Base-by-base conservation (phyloP, 2,797 vertebrate species). In the Notamacropus eugenii region DNA sequence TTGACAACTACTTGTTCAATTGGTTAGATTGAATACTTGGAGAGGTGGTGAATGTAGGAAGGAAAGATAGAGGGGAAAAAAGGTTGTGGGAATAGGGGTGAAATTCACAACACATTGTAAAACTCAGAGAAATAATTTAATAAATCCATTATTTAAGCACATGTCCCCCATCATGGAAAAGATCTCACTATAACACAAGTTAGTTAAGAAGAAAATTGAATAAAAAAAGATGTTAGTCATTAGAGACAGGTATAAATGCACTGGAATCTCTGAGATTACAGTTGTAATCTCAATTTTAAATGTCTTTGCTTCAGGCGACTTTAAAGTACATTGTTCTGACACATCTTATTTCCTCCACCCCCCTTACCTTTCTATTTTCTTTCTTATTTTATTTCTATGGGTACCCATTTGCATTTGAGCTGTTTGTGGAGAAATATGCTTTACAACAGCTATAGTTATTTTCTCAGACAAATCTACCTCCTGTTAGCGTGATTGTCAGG, bases 131-230 rank as follows among this genome's bases (percentile, higher is more conserved):
- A 46, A 29, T 9, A 16, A 50, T 22, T 11, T 11, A 57, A 50
- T 93, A 24, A 58, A 57, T 46, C n/a, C 54, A 56, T 2, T 74
- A 12, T 11, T 31, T 31, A 40, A 4, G 16, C 28, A 34, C n/a
- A 19, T 59, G 24, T 82, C 13, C n/a, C 91, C 92, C 91, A 74
- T 59, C 91, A 22, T 59, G 92, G 67, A 29, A 90, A 93, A 90
- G 14, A 96, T 54, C 50, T 95, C 93, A 56, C 13, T 55, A 90
- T 1, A 90, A 28, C 52, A 55, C 55, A 50, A 11, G 92, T n/a
- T 92, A 94, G 94, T 59, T 97, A 92, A 97, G 91, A 95, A 97
- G 74, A 14, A 93, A 95, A 93, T 50, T 52, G 29, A 96, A 93
- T 87, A 34, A 31, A 55, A 6, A 55, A 58, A 93, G 74, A 96